Evolutionary conservation across 2,888 invertebrate species (phyloP).

Genomic region (Amiota minor): DNA sequence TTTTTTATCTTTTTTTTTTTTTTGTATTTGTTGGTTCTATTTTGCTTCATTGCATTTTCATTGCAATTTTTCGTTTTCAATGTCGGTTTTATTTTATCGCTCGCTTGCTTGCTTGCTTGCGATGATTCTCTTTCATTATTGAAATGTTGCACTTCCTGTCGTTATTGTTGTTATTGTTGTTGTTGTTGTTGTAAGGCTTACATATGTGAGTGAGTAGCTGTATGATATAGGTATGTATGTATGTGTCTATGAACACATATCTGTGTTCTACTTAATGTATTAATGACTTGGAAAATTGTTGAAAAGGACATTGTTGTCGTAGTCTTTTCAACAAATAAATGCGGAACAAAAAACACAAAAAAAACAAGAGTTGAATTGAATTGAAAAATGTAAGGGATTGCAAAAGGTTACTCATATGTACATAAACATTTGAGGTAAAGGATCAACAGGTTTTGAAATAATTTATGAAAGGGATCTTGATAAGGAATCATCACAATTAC

Average conservation of each 20-base stretch:
- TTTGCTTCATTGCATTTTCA: conserved; percentile 16
- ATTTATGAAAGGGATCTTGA: no score
- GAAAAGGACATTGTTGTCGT: neutral
- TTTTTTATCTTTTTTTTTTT: neutral
- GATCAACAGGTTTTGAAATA: no score
- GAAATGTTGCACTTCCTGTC: conserved; percentile 12
- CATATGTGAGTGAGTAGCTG: neutral
- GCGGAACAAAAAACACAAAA: no score
- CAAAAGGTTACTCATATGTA: no score
- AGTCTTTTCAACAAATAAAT: no score
- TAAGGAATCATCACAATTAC: no score
- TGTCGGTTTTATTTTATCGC: no score
- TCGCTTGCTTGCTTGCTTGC: neutral
- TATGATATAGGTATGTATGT: neutral
- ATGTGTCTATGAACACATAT: neutral
- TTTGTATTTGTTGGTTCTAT: neutral
- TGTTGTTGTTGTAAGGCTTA: neutral
- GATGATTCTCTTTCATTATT: neutral
- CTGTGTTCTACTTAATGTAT: neutral
- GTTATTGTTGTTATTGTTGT: neutral
- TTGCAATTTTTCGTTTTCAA: neutral
- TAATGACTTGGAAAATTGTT: conserved; percentile 1
- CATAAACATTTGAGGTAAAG: no score
- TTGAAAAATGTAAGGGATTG: no score
- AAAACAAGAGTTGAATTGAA: no score